Conservation (phyloP, 2,113 vertebrate genomes). For the Strix aluco region DNA sequence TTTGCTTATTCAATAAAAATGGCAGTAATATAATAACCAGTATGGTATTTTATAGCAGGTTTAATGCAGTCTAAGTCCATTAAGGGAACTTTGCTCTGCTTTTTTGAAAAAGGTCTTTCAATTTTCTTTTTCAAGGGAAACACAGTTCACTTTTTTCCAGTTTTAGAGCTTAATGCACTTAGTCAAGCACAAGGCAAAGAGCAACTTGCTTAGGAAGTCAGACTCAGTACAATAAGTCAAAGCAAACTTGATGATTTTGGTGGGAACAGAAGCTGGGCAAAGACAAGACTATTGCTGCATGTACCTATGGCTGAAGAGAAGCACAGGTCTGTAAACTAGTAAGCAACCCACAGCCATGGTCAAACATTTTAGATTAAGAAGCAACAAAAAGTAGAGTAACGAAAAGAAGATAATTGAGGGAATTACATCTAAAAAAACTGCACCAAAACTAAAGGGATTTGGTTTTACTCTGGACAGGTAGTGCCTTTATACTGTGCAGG, state of each 20-base stretch:
- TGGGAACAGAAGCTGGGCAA: not conserved
- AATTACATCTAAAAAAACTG: not conserved
- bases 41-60: not conserved
- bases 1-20: slow-evolving; percentile 19
- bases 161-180: not conserved
- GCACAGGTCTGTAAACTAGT: not conserved
- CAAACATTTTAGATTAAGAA: not conserved
- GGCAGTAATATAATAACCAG: not conserved
- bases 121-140: not conserved
- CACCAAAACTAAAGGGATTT: not conserved
- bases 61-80: slow-evolving; percentile 16
- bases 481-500: not conserved
- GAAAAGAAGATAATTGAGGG: not conserved
- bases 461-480: not conserved
- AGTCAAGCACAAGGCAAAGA: not conserved
- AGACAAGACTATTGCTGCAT: not conserved
- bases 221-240: not conserved
- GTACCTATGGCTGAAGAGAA: not conserved
- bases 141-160: not conserved
- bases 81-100: not conserved
- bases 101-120: not conserved
- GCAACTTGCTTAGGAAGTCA: not conserved
- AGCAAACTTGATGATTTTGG: not conserved
- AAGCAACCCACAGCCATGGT: not conserved
- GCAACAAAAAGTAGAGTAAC: not conserved